Evolutionary conservation across 2,888 invertebrate species (phyloP), one percentile per base, ranked within the genome.

Genomic region (Eupsilia transversa): DNA sequence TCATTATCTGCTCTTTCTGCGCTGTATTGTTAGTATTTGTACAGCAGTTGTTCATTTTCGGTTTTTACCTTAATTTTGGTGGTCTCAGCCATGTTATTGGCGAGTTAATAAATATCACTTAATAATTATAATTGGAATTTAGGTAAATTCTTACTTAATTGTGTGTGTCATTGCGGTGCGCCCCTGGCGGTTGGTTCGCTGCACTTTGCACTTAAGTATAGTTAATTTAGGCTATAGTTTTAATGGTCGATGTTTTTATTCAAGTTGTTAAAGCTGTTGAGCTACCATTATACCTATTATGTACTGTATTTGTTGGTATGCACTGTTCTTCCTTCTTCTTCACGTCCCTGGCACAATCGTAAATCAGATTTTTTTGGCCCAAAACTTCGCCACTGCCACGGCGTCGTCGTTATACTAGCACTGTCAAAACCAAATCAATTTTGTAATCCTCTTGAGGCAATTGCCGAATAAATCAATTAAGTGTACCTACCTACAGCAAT

Each of bases 401-500:
- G n/a, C n/a, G n/a, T n/a, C n/a, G n/a, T n/a, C n/a, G n/a, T n/a
- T n/a, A n/a, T n/a, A n/a, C n/a, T 64, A 33, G 20, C n/a, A 41
- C 61, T 72, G 56, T 61, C 71, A 75, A 66, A 66, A 60, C 33
- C 38, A 68, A 27, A 72, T 49, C 12, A 38, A 4, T 57, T 70
- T 74, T 85, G 76, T 72, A 64, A 54, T 60, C 57, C 46, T 23
- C 66, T 82, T 75, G 30, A 70, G 75, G 66, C 72, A 71, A 75
- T 83, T 78, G 72, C 68, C 73, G 59, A 82, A 80, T 79, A 74
- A 74, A 82, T 78, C 66, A 82, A 82, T 74, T 74, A 82, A 80
- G 77, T 74, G 59, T 72, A 57, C 65, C 75, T 72, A 57, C 65
- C 75, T 73, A 72, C 70, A 86, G 87, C 82, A 85, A 88, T 88